A percentile compares a stretch with the other conserved stretches of the same genome.
Conservation (phyloP, 2,888 invertebrate species). For the Phyllotreta cruciferae region DNA sequence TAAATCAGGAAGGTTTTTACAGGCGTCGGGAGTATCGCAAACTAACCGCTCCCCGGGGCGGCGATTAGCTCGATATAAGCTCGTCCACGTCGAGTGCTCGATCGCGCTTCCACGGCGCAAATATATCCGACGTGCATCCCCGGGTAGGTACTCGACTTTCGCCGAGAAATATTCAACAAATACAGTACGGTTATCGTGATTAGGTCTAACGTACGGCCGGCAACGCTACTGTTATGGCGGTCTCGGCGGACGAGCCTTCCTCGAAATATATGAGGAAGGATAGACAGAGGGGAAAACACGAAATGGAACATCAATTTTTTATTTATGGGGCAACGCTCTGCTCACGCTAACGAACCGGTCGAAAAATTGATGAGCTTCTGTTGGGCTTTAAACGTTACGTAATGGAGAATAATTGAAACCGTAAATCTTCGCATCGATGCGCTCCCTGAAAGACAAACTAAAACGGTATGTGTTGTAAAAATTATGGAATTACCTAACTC, state of each 20-base stretch:
- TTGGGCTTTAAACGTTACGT: conserved; percentile 18
- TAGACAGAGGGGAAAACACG: conserved; percentile 24
- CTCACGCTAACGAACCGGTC: conserved; percentile 22
- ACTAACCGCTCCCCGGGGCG: conserved; percentile 54
- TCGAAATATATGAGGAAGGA: conserved; percentile 38
- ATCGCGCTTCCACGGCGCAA: conserved; percentile 13
- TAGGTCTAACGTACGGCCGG: background rate
- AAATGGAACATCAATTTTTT: conserved; percentile 25
- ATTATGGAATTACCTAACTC: no score
- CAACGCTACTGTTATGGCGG: conserved; percentile 20
- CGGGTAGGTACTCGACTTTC: background rate
- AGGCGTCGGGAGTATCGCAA: conserved; percentile 49
- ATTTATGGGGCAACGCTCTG: conserved; percentile 17
- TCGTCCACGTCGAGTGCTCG: conserved; percentile 45
- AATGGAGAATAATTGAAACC: conserved; percentile 27
- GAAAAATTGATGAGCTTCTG: conserved; percentile 26
- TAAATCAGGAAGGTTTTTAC: conserved; percentile 52
- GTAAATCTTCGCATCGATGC: conserved; percentile 17
- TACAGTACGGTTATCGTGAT: conserved; percentile 5
- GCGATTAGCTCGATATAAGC: conserved; percentile 54
- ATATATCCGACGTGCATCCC: no score
- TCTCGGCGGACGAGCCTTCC: conserved; percentile 41
- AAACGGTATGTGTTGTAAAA: no score
- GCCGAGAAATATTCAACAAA: conserved; percentile 6
- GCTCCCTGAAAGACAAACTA: no score